These are phyloP conservation scores for Athalia cordata DNA, from an alignment of 2,888 invertebrate genomes.

Conservation along the genomic window DNA sequence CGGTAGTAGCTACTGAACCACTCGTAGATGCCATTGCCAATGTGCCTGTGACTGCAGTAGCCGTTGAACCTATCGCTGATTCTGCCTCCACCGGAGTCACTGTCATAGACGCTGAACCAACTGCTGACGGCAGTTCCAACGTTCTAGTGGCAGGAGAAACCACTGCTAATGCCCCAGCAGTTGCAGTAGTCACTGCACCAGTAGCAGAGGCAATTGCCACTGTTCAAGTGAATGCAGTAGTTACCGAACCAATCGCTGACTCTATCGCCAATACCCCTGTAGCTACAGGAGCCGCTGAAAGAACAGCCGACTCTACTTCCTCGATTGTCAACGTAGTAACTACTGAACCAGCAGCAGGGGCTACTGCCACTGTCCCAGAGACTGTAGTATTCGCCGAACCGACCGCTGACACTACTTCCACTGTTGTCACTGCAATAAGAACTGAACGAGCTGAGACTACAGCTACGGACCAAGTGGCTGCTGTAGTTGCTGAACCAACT, in stretches of 20 bases:
- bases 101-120: background rate
- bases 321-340: background rate
- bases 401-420: background rate
- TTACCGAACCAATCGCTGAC: background rate
- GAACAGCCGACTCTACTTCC: background rate
- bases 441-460: background rate
- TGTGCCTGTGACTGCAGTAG: background rate
- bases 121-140: background rate
- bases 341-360: background rate
- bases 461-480: background rate
- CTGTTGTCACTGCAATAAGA: background rate
- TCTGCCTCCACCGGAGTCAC: background rate
- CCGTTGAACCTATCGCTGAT: background rate
- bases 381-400: background rate
- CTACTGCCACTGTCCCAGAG: background rate
- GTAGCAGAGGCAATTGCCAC: background rate
- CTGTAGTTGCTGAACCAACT: background rate
- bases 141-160: background rate
- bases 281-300: background rate
- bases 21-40: no score
- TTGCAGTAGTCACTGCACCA: background rate
- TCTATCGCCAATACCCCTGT: background rate
- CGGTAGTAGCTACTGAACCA: background rate
- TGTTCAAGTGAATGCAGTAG: no score
- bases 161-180: background rate